A percentile compares a stretch with the other conserved stretches of the same genome.
Evolutionary conservation across 2,797 vertebrate species (phyloP).

Genomic region (Thripadectes ignobilis): DNA sequence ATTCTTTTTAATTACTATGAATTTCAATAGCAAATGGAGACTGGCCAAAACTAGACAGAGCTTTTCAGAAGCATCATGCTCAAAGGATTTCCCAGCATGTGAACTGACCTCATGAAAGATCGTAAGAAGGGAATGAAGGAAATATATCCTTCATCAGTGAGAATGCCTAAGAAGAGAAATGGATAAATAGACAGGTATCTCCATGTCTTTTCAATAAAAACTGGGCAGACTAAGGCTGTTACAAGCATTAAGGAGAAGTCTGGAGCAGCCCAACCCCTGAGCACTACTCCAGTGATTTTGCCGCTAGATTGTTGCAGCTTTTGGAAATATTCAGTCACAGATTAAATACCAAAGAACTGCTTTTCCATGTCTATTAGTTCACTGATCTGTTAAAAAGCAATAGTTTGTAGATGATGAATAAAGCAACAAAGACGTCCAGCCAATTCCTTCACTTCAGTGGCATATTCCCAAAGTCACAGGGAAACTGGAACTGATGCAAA

Average conservation of each 20-base stretch:
- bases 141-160: not conserved
- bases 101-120: not conserved
- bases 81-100: rapidly evolving
- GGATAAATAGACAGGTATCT: not conserved
- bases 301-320: not conserved
- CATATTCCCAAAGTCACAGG: not conserved
- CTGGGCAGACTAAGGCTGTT: not conserved
- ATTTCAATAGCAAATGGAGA: not conserved
- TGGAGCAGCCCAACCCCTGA: not conserved
- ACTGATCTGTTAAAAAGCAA: not conserved
- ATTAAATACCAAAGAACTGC: not conserved
- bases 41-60: not conserved
- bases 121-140: not conserved
- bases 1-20: not conserved
- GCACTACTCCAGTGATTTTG: not conserved
- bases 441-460: not conserved
- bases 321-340: not conserved
- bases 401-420: not conserved
- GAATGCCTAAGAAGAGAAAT: not conserved
- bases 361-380: not conserved
- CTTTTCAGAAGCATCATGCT: not conserved
- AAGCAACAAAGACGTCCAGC: not conserved
- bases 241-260: not conserved
- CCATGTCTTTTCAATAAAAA: not conserved
- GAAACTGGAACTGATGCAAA: slow-evolving; percentile 52